phyloP scores from a whole-genome alignment of 2,888 invertebrate species.

The Protodeltote pygarga region DNA sequence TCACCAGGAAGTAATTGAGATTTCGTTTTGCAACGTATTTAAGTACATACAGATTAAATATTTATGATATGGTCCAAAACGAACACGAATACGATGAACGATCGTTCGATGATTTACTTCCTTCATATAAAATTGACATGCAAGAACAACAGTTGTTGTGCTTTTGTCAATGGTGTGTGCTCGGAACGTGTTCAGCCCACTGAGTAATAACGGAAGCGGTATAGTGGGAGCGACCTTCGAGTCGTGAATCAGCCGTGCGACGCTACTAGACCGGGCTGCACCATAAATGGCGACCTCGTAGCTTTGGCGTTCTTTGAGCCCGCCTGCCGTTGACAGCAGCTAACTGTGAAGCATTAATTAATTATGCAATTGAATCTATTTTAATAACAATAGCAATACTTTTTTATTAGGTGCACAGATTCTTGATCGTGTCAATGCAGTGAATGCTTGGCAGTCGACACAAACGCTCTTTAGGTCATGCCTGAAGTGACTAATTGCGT shows the following conservation, averaged over 20 bases:
- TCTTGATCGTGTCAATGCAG: background rate
- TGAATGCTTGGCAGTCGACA: constrained; percentile 1
- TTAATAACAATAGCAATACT: constrained; percentile 2
- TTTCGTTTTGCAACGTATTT: constrained; percentile 20
- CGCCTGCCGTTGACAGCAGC: constrained; percentile 11
- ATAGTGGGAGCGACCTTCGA: constrained; percentile 72
- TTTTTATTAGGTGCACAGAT: background rate
- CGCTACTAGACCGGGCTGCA: constrained; percentile 48
- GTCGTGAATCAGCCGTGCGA: constrained; percentile 62
- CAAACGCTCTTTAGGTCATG: background rate
- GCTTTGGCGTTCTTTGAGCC: constrained; percentile 15
- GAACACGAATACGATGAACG: constrained; percentile 8
- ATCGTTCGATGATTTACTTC: constrained; percentile 11
- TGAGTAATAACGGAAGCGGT: constrained; percentile 59
- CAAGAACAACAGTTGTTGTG: constrained; percentile 18
- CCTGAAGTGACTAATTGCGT: background rate
- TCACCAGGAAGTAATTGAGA: constrained; percentile 21
- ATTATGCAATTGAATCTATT: constrained; percentile 9
- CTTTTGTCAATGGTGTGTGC: constrained; percentile 34
- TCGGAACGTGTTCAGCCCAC: constrained; percentile 48
- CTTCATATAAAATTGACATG: constrained; percentile 24
- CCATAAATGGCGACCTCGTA: constrained; percentile 63
- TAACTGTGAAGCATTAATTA: constrained; percentile 19
- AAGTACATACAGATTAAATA: constrained; percentile 15
- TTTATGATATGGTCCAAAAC: constrained; percentile 17